phyloP scores from a whole-genome alignment of 2,888 invertebrate species.

The Dichetophora obliterata region DNA sequence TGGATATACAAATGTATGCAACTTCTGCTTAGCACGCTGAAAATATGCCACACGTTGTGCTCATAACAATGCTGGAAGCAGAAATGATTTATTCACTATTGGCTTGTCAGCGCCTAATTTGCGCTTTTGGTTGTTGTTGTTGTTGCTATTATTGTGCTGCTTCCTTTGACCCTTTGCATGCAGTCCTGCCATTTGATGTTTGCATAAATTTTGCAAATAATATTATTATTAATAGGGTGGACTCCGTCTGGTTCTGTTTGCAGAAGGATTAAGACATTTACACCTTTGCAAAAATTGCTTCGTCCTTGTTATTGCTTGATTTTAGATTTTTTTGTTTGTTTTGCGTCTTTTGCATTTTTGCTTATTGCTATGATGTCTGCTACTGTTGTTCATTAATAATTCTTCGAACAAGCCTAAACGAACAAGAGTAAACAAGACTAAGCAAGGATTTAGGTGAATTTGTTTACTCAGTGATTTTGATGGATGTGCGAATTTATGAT shows the following conservation, averaged over 20 bases:
- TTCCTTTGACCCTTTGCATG: background rate
- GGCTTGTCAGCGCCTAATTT: background rate
- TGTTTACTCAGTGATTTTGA: background rate
- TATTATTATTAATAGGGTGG: background rate
- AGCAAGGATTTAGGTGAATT: background rate
- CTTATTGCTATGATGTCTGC: conserved; percentile 16
- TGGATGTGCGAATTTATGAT: background rate
- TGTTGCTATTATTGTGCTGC: background rate
- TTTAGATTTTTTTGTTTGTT: conserved; percentile 23
- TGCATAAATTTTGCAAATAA: conserved; percentile 12
- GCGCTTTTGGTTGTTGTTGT: background rate
- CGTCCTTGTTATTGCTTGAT: conserved; percentile 5
- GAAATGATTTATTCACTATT: background rate
- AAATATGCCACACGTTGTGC: background rate
- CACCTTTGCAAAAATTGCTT: background rate
- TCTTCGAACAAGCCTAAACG: conserved; percentile 7
- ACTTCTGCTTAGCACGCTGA: background rate
- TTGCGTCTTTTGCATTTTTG: conserved; percentile 4
- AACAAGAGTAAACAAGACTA: no score
- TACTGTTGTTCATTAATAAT: conserved; percentile 36
- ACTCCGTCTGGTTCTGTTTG: background rate
- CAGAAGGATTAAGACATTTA: conserved; percentile 6
- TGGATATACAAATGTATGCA: background rate
- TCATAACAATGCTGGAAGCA: background rate
- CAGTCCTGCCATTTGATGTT: background rate